Evolutionary conservation across 2,113 vertebrate genomes (phyloP), one percentile per base, ranked within the genome.

Genomic region (Gobiocypris rarus): DNA sequence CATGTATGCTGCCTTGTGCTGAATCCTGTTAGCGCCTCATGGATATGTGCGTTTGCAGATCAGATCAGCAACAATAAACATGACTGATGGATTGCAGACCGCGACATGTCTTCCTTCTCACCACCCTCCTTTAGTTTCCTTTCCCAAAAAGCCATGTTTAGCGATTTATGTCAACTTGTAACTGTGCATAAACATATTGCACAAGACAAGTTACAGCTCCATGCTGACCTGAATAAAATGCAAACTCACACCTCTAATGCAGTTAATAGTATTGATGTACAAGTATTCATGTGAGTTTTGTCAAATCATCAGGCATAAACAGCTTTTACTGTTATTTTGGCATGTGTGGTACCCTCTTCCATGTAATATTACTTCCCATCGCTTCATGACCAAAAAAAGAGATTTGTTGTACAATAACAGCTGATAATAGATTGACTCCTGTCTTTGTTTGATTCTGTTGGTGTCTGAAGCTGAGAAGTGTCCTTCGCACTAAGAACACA

Each of bases 401-500:
- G 76, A 45, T 79, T 63, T 81, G 61, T 67, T 81, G n/a, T 61
- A 63, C 58, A 63, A 79, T 81, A 52, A 50, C 61, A 81, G 78
- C 78, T 67, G 77, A 65, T 70, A 77, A 85, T 67, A 82, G 48
- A 65, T 59, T 89, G 84, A 83, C 43, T 86, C 86, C 86, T 89
- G 84, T 83, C 70, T 87, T 88, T 86, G 85, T 86, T 88, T 86
- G 83, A 88, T 84, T 84, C 70, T 84, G 75, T 84, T 61, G 87
- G 67, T 77, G 65, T 83, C 24, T 87, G 82, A 83, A 76, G 83
- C 89, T 83, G 87, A 90, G 87, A 86, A 90, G 75, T 83, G 43
- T 89, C 86, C 88, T 84, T 83, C 81, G 87, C 83, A 88, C 88
- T 89, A 86, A 84, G 90, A 86, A 90, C 83, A 87, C 83, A 82